Evolutionary conservation across 2,888 invertebrate species (phyloP).

Genomic region (Ashinkailepas kermadecensis): DNA sequence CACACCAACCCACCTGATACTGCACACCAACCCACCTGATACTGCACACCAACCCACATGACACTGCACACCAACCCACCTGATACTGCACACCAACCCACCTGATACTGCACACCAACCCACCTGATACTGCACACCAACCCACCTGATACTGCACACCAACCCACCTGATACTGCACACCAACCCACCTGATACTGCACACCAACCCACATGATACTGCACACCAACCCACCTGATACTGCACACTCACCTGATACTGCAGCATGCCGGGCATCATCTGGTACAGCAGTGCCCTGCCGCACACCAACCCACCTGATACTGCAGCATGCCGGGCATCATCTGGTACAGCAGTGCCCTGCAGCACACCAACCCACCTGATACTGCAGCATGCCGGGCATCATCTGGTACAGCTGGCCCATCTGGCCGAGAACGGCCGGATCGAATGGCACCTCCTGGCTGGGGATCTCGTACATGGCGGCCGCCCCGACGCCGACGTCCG

Average conservation of each 20-base stretch:
- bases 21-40: background rate
- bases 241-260: slow-evolving; percentile 9
- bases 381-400: slow-evolving; percentile 2
- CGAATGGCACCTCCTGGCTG: background rate
- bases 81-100: background rate
- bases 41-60: too few relatives aligned
- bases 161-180: background rate
- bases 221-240: too few relatives aligned
- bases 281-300: background rate
- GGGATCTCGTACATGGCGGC: slow-evolving; percentile 8
- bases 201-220: too few relatives aligned
- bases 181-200: background rate
- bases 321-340: background rate
- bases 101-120: background rate
- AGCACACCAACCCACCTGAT: background rate
- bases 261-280: background rate
- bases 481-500: too few relatives aligned
- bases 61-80: background rate
- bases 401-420: background rate
- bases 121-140: background rate
- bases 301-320: background rate
- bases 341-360: background rate
- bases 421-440: background rate
- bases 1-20: background rate
- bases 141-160: background rate